Conservation (phyloP, 53 echinoderm and acorn worm genomes). For the Actinopyga echinites region DNA sequence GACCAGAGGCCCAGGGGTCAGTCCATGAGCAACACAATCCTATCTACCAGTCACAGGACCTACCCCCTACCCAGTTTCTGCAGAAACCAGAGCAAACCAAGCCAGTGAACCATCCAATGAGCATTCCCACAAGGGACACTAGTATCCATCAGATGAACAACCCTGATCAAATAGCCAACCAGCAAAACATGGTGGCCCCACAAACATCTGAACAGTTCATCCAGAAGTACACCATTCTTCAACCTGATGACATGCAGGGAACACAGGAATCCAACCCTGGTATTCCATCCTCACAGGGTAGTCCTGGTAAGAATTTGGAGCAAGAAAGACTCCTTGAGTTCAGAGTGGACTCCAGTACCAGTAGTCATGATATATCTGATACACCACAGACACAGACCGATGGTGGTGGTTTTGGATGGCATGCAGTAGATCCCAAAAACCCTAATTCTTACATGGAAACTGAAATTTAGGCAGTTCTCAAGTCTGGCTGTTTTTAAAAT, state of each 20-base stretch:
- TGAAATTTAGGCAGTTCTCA: not conserved
- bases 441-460: constrained; percentile 38
- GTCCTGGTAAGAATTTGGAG: not conserved
- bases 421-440: constrained; percentile 3
- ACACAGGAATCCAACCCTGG: not conserved
- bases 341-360: not conserved
- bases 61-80: not conserved
- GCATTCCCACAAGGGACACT: not conserved
- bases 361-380: not conserved
- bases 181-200: not conserved
- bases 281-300: not conserved
- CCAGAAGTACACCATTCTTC: constrained; percentile 31
- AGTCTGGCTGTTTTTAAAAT: too few relatives aligned
- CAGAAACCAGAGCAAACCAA: not conserved
- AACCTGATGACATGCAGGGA: not conserved
- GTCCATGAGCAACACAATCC: constrained; percentile 35
- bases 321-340: not conserved
- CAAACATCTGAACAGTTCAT: constrained; percentile 7
- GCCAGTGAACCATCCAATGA: not conserved
- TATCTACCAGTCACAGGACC: constrained; percentile 26
- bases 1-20: not conserved
- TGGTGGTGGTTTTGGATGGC: not conserved
- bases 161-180: not conserved
- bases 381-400: not conserved
- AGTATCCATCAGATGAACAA: not conserved